phyloP scores from a whole-genome alignment of 2,113 vertebrate genomes.

The Scolopax mira region DNA sequence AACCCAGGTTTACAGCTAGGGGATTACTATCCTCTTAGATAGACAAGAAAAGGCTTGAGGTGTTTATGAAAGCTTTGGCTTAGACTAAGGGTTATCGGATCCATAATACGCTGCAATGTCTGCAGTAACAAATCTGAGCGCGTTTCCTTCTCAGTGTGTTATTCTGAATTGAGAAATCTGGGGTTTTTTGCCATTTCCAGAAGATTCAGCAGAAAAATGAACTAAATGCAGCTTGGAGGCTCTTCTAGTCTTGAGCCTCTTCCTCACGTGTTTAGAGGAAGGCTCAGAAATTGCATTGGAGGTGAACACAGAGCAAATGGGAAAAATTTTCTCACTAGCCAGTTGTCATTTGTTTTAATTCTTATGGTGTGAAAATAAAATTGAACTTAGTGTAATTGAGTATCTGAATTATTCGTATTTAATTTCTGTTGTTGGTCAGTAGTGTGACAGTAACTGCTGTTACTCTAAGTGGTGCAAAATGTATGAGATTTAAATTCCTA shows the following conservation, averaged over 20 bases:
- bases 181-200: background rate
- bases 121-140: background rate
- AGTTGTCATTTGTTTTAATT: background rate
- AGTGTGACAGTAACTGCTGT: background rate
- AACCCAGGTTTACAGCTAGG: fast-evolving
- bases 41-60: background rate
- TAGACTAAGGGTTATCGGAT: fast-evolving
- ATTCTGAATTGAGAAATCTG: background rate
- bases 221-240: background rate
- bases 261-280: background rate
- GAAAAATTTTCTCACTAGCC: no score
- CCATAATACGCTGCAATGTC: background rate
- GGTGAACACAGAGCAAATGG: background rate
- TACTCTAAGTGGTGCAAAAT: background rate
- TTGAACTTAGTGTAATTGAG: background rate
- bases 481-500: background rate
- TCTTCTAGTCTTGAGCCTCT: background rate
- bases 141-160: background rate
- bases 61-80: background rate
- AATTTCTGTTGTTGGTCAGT: background rate
- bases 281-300: background rate
- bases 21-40: fast-evolving
- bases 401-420: background rate
- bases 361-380: background rate
- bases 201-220: slow-evolving; percentile 2